Evolutionary conservation across 1,140 invertebrate genomes (phyloP), one percentile per base, ranked within the genome.

Genomic region (Bombyx mandarina): DNA sequence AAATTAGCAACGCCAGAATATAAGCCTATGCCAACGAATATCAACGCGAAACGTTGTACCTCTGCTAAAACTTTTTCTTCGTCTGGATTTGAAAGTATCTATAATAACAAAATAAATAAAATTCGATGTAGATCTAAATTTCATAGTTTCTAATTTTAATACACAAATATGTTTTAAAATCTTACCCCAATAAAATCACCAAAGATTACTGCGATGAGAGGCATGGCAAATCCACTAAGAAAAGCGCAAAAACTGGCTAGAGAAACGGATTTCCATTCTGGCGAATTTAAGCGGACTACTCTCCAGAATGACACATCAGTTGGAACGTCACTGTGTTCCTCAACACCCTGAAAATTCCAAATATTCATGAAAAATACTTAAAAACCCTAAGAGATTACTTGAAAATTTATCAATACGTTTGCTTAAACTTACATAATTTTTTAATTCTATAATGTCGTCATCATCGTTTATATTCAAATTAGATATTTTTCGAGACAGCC

Each of bases 171-270:
- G 22, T 49, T 10, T 9, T 49, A 48, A 58, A 45, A 9, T 71
- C 74, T 82, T 72, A 88, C 86, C 6, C 92, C 91, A 61, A 97
- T 89, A 67, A 97, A 67, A 78, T 95, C 93, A 54, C 94, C 93
- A 65, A 97, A 93, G 22, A 97, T 85, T 52, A 96, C 86, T 1
- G 94, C 93, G 76, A 95, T 94, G 0, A 93, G 69, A 1, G 95
- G 95, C 88, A 94, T 93, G 48, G 92, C 89, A 53, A 89, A 89
- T 6, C 96, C 95, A 66, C 91, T 92, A 8, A 95, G 71, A 0
- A 92, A 62, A 0, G 94, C 92, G 8, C 90, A 91, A 1, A 94
- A 54, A 59, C 91, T 90, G 5, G 93, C 95, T 1, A 92, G 57
- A 4, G 91, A 62, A n/a, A 96, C 89, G 22, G 91, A 90, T 12